Percentiles rank a stretch among this genome's conserved stretches.
phyloP scores from a whole-genome alignment of 2,113 vertebrate genomes.

The Poeciliopsis retropinna region DNA sequence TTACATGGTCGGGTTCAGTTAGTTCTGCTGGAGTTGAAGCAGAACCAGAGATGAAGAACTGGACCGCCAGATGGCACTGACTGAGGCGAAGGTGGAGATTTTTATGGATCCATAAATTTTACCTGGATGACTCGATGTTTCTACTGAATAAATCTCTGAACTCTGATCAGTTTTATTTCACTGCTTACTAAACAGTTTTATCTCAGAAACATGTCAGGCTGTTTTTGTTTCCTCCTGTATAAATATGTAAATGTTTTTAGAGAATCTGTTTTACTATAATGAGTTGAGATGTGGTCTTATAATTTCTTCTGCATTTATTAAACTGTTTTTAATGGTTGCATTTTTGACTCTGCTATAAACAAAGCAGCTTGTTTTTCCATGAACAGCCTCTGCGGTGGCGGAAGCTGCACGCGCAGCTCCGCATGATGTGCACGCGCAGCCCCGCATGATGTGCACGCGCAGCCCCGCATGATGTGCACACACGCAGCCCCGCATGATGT shows the following conservation, averaged over 20 bases:
- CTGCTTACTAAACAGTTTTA: not conserved
- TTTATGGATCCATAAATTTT: no score
- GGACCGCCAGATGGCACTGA: not conserved
- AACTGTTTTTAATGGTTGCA: not conserved
- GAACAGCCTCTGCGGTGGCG: not conserved
- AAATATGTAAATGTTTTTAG: not conserved
- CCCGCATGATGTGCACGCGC: not conserved
- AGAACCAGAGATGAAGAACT: not conserved
- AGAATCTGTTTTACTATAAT: not conserved
- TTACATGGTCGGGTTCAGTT: not conserved
- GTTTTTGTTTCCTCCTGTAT: not conserved
- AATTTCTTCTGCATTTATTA: constrained; percentile 1
- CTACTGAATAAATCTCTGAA: no score
- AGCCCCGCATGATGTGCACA: not conserved
- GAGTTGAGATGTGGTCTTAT: not conserved
- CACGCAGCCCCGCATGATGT: not conserved
- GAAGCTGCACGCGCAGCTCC: not conserved
- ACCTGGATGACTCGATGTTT: no score
- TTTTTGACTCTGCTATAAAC: constrained; percentile 24
- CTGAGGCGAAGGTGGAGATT: no score
- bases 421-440: no score
- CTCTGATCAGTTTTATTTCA: not conserved
- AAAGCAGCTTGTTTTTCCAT: constrained; percentile 31
- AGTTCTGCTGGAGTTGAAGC: not conserved
- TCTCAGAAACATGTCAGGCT: not conserved